Evolutionary conservation across 2,888 invertebrate species (phyloP).

Genomic region (Didymodactylos carnosus): DNA sequence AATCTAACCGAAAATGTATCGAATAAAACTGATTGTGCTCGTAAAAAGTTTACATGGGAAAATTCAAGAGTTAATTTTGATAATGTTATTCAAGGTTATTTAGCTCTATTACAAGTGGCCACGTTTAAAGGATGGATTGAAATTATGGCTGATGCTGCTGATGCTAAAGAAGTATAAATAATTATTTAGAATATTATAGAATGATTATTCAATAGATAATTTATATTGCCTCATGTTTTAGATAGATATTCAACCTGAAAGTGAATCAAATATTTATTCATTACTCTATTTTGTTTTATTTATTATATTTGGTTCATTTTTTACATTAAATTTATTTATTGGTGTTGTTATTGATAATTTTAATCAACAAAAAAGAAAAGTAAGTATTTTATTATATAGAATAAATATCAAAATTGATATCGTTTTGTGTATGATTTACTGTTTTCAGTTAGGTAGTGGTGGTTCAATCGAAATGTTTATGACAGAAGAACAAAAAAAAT

Average conservation of each 20-base stretch:
- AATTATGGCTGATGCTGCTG: constrained; percentile 80
- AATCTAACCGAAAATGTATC: constrained; percentile 67
- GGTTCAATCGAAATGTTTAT: constrained; percentile 73
- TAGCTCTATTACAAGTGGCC: constrained; percentile 93
- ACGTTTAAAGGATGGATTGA: constrained; percentile 97
- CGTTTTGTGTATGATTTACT: too few relatives aligned
- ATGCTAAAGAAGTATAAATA: constrained; percentile 20
- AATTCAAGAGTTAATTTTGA: constrained; percentile 95
- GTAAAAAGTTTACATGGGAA: constrained; percentile 55
- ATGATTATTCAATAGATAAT: background rate
- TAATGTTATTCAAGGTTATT: constrained; percentile 83
- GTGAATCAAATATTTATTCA: constrained; percentile 81
- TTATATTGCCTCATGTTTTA: constrained; percentile 15
- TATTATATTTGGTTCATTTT: constrained; percentile 97
- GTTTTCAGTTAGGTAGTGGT: constrained; percentile 2
- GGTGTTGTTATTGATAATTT: constrained; percentile 99
- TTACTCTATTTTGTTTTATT: constrained; percentile 84
- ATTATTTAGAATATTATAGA: too few relatives aligned
- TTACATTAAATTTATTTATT: constrained; percentile 96
- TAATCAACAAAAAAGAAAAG: constrained; percentile 95
- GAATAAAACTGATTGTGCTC: constrained; percentile 54
- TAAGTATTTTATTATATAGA: constrained; percentile 19
- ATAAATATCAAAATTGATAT: background rate
- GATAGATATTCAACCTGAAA: constrained; percentile 60
- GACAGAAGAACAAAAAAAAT: constrained; percentile 99